A percentile compares a stretch with the other conserved stretches of the same genome.
Conservation (phyloP, 2,888 invertebrate genomes). For the Pilophorus perplexus region DNA sequence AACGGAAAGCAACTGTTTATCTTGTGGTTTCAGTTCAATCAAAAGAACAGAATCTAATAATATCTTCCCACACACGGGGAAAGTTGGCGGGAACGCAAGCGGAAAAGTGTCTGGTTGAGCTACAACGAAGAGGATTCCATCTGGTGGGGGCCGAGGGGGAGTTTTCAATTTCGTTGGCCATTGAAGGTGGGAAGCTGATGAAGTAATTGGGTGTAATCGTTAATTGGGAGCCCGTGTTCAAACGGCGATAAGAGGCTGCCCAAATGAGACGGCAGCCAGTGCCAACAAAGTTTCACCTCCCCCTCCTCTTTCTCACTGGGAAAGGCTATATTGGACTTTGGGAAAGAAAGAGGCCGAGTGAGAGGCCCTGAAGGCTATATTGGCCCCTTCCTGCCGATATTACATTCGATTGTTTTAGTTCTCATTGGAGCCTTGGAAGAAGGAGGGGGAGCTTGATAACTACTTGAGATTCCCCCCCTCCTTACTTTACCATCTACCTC, state of each 20-base stretch:
- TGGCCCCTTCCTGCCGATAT: slow-evolving; percentile 24
- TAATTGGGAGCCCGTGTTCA: slow-evolving; percentile 40
- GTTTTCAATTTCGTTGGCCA: slow-evolving; percentile 32
- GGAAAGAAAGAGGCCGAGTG: slow-evolving; percentile 18
- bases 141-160: neutral
- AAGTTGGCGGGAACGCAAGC: neutral
- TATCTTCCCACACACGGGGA: neutral
- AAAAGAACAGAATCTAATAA: too few relatives aligned
- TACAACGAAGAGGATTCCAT: neutral
- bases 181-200: slow-evolving; percentile 33
- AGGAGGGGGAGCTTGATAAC: slow-evolving; percentile 13
- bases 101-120: neutral
- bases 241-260: slow-evolving; percentile 35
- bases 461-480: neutral
- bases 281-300: slow-evolving; percentile 23
- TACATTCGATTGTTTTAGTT: slow-evolving; percentile 40
- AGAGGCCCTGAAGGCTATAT: slow-evolving; percentile 7
- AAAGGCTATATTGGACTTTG: slow-evolving; percentile 15
- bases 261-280: slow-evolving; percentile 28
- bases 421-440: neutral
- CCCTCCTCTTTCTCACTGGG: neutral
- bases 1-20: too few relatives aligned
- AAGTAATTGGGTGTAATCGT: slow-evolving; percentile 40
- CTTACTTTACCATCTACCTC: neutral
- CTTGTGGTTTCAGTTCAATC: too few relatives aligned